A percentile compares a stretch with the other conserved stretches of the same genome.
Conservation (phyloP, 2,797 vertebrate species). For the Pogonophryne albipinna region DNA sequence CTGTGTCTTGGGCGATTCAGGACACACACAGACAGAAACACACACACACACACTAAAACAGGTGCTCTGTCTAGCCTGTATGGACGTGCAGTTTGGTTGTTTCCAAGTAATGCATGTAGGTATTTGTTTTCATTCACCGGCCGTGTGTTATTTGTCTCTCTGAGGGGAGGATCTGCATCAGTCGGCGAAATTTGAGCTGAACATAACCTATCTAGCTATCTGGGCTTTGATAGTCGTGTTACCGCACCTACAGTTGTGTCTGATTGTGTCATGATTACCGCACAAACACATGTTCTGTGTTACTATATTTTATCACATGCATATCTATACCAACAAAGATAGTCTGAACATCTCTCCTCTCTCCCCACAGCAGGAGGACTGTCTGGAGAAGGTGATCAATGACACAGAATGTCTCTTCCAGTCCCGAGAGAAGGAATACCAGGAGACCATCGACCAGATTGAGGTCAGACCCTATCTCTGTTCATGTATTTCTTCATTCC, state of each 20-base stretch:
- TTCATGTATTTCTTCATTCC: not conserved
- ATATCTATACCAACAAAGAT: not conserved
- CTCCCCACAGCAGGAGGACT: conserved; percentile 88
- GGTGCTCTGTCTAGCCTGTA: conserved; percentile 25
- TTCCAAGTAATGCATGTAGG: conserved; percentile 58
- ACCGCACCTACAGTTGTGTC: conserved; percentile 13
- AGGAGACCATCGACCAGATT: conserved; percentile 98
- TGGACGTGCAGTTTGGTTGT: conserved; percentile 49
- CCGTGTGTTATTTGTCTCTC: conserved; percentile 26
- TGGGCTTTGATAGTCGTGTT: conserved; percentile 24
- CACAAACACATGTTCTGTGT: conserved; percentile 13
- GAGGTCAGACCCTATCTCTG: conserved; percentile 85
- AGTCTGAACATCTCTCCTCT: not conserved
- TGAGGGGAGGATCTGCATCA: conserved; percentile 28
- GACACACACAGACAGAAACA: conserved; percentile 10
- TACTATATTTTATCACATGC: not conserved
- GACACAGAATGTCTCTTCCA: conserved; percentile 98
- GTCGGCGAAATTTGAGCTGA: conserved; percentile 65
- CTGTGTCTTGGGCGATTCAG: conserved; percentile 25
- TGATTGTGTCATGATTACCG: conserved; percentile 16
- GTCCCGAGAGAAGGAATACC: conserved; percentile 96
- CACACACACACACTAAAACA: not conserved
- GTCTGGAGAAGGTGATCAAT: conserved; percentile 97
- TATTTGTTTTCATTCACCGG: conserved; percentile 58
- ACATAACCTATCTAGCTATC: conserved; percentile 9